phyloP scores from a whole-genome alignment of 2,113 vertebrate genomes.

The Craseonycteris thonglongyai region DNA sequence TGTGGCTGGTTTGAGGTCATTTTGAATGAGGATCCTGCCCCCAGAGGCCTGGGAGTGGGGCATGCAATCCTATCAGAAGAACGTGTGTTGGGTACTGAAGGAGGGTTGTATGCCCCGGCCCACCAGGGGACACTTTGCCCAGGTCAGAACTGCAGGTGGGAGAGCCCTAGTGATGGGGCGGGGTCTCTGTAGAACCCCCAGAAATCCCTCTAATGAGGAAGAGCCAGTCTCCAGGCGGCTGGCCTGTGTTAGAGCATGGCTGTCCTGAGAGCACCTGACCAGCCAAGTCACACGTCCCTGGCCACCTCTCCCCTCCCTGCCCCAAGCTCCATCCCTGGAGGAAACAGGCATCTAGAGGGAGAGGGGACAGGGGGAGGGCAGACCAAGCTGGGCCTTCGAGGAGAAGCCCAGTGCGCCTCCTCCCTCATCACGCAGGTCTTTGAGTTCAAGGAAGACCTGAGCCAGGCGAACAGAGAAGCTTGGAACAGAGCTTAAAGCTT shows the following conservation, averaged over 20 bases:
- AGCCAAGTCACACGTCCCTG: background rate
- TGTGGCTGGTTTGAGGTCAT: background rate
- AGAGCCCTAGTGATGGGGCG: background rate
- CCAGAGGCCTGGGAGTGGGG: background rate
- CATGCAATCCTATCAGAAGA: background rate
- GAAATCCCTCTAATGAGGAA: background rate
- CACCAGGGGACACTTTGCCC: background rate
- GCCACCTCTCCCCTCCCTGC: background rate
- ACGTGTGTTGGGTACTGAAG: background rate
- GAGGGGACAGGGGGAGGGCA: too few relatives aligned
- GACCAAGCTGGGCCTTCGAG: background rate
- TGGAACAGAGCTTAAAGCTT: background rate
- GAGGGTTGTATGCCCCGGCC: background rate
- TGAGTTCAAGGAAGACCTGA: background rate
- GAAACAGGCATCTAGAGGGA: background rate
- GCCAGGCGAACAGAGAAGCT: background rate
- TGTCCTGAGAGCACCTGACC: background rate
- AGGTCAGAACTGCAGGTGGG: background rate
- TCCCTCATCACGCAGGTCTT: background rate
- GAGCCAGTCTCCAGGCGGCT: background rate
- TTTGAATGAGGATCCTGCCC: background rate
- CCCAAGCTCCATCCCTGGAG: background rate
- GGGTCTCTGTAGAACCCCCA: background rate
- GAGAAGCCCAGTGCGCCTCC: background rate
- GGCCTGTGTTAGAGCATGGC: background rate